Conservation (phyloP, 64 coral and sea anemone species). For the Porites lutea region DNA sequence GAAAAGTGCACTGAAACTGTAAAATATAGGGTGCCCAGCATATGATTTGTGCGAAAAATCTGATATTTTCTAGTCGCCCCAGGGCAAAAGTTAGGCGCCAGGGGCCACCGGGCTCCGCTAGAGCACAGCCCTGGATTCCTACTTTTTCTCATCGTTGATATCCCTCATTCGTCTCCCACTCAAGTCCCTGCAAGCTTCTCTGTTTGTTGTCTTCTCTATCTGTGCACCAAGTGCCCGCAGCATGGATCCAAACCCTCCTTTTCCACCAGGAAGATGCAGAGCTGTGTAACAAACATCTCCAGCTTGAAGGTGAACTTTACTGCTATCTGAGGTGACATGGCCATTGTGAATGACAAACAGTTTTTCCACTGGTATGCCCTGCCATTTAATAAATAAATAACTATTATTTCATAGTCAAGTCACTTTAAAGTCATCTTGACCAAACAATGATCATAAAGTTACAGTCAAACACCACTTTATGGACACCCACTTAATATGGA, state of each 20-base stretch:
- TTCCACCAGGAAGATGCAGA: constrained; percentile 76
- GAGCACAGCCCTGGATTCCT: constrained; percentile 20
- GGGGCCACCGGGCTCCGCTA: too few relatives aligned
- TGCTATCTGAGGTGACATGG: neutral
- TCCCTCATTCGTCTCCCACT: constrained; percentile 99
- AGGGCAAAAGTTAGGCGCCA: too few relatives aligned
- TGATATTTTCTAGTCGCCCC: too few relatives aligned
- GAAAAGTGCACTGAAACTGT: too few relatives aligned
- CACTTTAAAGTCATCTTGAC: too few relatives aligned
- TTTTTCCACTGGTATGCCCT: constrained; percentile 43
- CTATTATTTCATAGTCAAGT: too few relatives aligned
- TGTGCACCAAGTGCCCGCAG: constrained; percentile 97
- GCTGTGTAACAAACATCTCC: constrained; percentile 70
- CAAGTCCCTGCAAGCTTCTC: constrained; percentile 96
- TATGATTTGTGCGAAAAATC: too few relatives aligned
- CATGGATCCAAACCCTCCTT: constrained; percentile 99
- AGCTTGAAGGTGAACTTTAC: constrained; percentile 29
- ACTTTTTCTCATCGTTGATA: constrained; percentile 99
- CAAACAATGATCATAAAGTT: too few relatives aligned
- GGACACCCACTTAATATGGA: too few relatives aligned
- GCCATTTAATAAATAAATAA: neutral
- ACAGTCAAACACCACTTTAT: too few relatives aligned
- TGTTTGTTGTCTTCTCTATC: constrained; percentile 99
- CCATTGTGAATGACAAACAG: constrained; percentile 62
- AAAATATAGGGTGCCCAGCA: too few relatives aligned